Conservation (phyloP, 2,113 vertebrate species). For the Pionites leucogaster region DNA sequence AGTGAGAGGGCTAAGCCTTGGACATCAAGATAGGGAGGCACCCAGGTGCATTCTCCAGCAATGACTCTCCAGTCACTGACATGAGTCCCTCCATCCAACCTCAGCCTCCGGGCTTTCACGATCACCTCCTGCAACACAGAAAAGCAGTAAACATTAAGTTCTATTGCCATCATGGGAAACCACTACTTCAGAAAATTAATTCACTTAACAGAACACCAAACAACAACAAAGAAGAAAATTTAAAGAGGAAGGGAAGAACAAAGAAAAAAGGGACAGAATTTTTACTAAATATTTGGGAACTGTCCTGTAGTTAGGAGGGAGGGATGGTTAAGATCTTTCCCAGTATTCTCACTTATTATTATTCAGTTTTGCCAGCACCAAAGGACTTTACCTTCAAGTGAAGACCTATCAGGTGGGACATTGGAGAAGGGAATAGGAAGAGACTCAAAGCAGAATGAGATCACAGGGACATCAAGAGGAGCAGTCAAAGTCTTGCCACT, state of each 20-base stretch:
- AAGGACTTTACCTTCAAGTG: background rate
- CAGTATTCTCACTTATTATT: background rate
- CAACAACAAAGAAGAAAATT: too few species aligned
- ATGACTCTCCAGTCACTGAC: background rate
- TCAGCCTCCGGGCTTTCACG: background rate
- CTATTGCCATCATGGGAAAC: background rate
- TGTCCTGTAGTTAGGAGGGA: background rate
- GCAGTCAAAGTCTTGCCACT: background rate
- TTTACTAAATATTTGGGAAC: background rate
- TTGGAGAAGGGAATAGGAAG: background rate
- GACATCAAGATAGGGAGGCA: background rate
- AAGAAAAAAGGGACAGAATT: background rate
- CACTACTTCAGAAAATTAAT: background rate
- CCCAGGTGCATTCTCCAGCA: background rate
- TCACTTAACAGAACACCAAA: background rate
- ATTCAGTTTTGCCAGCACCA: background rate
- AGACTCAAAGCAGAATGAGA: background rate
- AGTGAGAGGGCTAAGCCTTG: background rate
- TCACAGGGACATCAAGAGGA: background rate
- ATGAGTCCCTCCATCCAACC: background rate
- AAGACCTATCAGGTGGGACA: rapidly evolving
- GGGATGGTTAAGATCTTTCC: background rate
- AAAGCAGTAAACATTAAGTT: background rate
- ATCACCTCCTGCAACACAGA: background rate
- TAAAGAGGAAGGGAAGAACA: background rate